These are phyloP conservation scores for Anthonomus grandis DNA, from an alignment of 1,140 invertebrate genomes.

Conservation along the genomic window DNA sequence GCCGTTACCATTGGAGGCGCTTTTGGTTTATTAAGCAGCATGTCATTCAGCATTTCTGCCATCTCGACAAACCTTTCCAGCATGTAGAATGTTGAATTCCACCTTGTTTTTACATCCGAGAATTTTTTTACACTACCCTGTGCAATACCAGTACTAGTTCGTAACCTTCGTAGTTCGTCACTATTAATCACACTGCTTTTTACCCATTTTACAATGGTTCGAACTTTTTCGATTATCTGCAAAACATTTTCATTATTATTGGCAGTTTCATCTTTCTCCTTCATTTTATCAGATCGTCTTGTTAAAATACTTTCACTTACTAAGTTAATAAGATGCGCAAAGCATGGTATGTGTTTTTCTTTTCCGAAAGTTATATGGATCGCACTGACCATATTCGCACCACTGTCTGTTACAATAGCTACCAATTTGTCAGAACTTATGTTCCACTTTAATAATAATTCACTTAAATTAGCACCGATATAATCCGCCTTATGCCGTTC, in stretches of 20 bases:
- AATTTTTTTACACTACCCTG: background rate
- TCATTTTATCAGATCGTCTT: background rate
- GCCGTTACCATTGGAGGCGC: background rate
- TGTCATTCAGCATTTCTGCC: conserved; percentile 13
- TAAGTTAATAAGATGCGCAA: background rate
- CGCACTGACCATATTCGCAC: background rate
- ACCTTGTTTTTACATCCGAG: background rate
- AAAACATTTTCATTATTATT: background rate
- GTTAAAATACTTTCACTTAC: background rate
- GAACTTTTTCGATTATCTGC: background rate
- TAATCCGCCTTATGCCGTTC: background rate
- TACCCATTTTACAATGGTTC: background rate
- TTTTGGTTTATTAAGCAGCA: conserved; percentile 6
- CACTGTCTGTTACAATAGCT: background rate
- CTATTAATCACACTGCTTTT: background rate
- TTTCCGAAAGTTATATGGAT: background rate
- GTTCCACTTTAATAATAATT: background rate
- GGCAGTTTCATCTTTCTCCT: background rate
- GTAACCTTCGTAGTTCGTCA: background rate
- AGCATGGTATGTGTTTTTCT: background rate
- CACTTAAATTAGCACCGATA: background rate
- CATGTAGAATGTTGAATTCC: background rate
- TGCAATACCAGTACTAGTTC: background rate
- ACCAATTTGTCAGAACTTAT: background rate
- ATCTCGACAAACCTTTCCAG: conserved; percentile 11